Evolutionary conservation across 2,797 vertebrate genomes (phyloP).

Genomic region (Sphenodon punctatus): DNA sequence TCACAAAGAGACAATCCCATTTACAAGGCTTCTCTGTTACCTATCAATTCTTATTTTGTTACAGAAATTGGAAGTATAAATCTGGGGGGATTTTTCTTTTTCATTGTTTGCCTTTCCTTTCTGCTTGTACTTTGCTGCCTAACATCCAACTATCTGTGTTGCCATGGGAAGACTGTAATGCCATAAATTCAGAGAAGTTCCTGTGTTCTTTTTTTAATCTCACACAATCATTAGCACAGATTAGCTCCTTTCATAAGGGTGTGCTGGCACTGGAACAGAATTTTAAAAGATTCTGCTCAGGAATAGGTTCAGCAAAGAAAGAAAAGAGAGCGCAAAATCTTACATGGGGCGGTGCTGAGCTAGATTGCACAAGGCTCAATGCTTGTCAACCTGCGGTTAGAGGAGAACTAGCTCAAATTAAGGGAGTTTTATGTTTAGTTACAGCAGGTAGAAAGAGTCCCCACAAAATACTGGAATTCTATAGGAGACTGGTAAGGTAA

Average conservation of each 20-base stretch:
- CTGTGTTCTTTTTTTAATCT: constrained; percentile 28
- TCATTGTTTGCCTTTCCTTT: constrained; percentile 40
- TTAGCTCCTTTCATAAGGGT: constrained; percentile 28
- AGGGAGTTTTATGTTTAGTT: no score
- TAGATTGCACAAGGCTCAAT: not conserved
- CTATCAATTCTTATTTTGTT: constrained; percentile 7
- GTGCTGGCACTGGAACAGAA: constrained; percentile 7
- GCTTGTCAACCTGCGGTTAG: constrained; percentile 8
- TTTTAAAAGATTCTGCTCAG: constrained; percentile 37
- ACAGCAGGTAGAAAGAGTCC: no score
- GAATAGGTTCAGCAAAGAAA: no score
- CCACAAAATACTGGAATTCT: not conserved
- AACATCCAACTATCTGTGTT: constrained; percentile 53
- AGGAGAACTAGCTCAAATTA: constrained; percentile 4
- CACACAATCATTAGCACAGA: constrained; percentile 48
- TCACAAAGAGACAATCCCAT: constrained; percentile 18
- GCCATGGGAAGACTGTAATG: constrained; percentile 59
- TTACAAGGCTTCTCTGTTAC: constrained; percentile 15
- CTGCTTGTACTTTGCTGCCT: constrained; percentile 44
- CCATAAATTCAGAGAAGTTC: constrained; percentile 36
- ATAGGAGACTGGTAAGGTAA: not conserved
- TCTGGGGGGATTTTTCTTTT: not conserved
- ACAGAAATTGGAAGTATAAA: constrained; percentile 16
- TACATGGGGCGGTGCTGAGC: not conserved
- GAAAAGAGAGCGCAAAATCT: no score